A percentile compares a stretch with the other conserved stretches of the same genome.
These are phyloP conservation scores for Drosophila sechellia DNA, from an alignment of 1,140 invertebrate genomes.

Conservation along the genomic window DNA sequence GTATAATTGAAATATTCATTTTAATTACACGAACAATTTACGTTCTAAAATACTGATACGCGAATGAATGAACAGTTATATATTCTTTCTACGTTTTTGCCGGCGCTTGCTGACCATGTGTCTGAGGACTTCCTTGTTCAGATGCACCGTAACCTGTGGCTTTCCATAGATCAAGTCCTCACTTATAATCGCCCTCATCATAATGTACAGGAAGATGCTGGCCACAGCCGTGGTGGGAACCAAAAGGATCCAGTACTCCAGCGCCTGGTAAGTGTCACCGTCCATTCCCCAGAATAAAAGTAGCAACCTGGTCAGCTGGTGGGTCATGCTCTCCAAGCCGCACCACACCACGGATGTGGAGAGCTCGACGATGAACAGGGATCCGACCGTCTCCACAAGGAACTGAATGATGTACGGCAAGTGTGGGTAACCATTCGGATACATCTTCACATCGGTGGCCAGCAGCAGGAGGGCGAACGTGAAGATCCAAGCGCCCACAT, in stretches of 20 bases:
- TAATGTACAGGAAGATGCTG: neutral
- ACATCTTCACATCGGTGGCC: neutral
- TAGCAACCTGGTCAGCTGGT: neutral
- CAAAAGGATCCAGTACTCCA: conserved; percentile 7
- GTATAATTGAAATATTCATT: too few species aligned
- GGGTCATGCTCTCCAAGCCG: conserved; percentile 8
- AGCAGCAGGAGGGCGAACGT: neutral
- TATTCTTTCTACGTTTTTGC: too few species aligned
- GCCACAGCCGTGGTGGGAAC: conserved; percentile 8
- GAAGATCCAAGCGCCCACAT: conserved; percentile 21
- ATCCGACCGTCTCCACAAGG: conserved; percentile 11
- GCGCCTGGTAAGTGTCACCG: neutral
- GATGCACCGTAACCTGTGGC: neutral
- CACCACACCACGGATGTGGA: conserved; percentile 20
- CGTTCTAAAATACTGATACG: too few species aligned
- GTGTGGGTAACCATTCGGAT: conserved; percentile 9
- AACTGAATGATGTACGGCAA: conserved; percentile 19
- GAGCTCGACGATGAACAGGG: conserved; percentile 22
- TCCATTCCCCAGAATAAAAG: conserved; percentile 2
- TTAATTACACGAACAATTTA: neutral
- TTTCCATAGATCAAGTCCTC: neutral
- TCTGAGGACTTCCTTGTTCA: neutral
- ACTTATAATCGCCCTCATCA: conserved; percentile 2
- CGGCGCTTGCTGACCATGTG: neutral
- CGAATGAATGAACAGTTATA: too few species aligned